Evolutionary conservation across 2,888 invertebrate genomes (phyloP), one percentile per base, ranked within the genome.

Genomic region (Drosophila seclusa): DNA sequence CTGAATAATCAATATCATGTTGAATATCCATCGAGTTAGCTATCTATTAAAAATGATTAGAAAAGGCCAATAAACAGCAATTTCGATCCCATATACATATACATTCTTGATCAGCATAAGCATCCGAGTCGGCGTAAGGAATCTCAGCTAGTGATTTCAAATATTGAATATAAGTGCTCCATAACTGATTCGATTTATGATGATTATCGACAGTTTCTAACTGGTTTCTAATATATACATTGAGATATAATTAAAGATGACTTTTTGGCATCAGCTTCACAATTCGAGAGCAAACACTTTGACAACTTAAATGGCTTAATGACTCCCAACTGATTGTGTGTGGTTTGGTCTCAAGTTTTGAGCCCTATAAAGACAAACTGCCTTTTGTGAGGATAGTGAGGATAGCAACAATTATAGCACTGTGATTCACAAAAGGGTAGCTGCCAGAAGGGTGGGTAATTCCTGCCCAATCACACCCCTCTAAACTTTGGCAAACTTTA

Each of bases 401-500:
- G 6, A 7, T 13, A 40, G 38, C 10, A 18, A 34, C 50, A 32
- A 40, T 74, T 32, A 32, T 58, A 57, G 2, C 40, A 21, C 34
- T 58, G 60, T 29, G 48, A 73, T 57, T 36, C 68, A 52, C 73
- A 63, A 59, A 63, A 74, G 62, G 74, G 57, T 40, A 24, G 40
- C 36, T 50, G 58, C 10, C 27, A 62, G 29, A 40, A 53, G 68
- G 45, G 36, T 57, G 31, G 49, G 24, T 45, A 45, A 24, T 8
- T 45, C 29, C 40, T 31, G 10, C 31, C 29, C 49, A 21, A 6
- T 31, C 29, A 42, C 53, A 66, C 36, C 4, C 16, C 27, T 5
- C 31, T 53, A 71, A 85, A 83, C 66, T 86, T 81, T 76, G 54
- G 64, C 61, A 69, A 80, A 76, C 81, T 76, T 75, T 71, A 54